Conservation (phyloP, 2,888 invertebrate species). For the Epinotia brunnichana region DNA sequence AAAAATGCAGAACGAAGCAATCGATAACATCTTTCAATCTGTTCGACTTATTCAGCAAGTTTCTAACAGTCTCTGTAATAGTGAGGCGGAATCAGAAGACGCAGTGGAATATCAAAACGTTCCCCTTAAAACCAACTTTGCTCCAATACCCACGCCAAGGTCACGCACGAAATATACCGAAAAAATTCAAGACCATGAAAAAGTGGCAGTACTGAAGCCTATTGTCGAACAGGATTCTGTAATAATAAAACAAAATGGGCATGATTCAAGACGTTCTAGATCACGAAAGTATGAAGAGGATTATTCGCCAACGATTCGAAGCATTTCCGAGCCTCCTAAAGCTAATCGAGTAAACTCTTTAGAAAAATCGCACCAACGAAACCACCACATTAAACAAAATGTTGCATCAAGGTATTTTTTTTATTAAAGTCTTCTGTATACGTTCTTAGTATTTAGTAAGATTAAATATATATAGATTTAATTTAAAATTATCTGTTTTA, state of each 20-base stretch:
- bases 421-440: background rate
- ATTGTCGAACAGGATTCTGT: conserved; percentile 65
- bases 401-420: conserved; percentile 46
- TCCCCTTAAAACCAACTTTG: conserved; percentile 61
- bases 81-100: conserved; percentile 77
- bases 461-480: background rate
- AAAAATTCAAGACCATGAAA: conserved; percentile 56
- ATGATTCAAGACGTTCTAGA: conserved; percentile 59
- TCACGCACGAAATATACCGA: conserved; percentile 64
- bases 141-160: conserved; percentile 70
- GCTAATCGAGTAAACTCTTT: conserved; percentile 51
- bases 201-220: conserved; percentile 61
- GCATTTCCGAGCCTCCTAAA: conserved; percentile 73
- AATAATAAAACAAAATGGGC: conserved; percentile 45
- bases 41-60: conserved; percentile 73
- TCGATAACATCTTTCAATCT: conserved; percentile 70
- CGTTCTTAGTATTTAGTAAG: background rate
- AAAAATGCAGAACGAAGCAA: conserved; percentile 52
- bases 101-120: conserved; percentile 74
- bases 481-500: conserved; percentile 20
- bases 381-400: conserved; percentile 40
- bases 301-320: conserved; percentile 55
- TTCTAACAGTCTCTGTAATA: conserved; percentile 73
- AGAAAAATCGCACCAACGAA: conserved; percentile 49
- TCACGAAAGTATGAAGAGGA: conserved; percentile 59